Conservation (phyloP, 1,140 invertebrate species). For the Nasonia giraulti region DNA sequence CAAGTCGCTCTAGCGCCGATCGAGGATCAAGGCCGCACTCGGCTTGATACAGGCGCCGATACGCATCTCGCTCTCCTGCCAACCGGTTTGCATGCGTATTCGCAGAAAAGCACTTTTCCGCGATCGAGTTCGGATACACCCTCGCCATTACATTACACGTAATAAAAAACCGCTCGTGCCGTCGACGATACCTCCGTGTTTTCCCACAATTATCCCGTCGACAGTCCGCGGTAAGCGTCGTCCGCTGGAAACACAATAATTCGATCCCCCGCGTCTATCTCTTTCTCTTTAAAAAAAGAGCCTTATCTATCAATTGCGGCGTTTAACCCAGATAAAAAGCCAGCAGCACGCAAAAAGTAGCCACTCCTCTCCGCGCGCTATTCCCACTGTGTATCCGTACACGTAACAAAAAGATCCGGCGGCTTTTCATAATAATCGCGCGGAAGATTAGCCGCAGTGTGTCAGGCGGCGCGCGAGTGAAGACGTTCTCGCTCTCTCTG, state of each 20-base stretch:
- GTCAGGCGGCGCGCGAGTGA: constrained; percentile 22
- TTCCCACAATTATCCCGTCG: constrained; percentile 10
- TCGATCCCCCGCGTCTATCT: neutral
- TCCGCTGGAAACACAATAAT: neutral
- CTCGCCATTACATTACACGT: neutral
- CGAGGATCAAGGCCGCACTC: constrained; percentile 64
- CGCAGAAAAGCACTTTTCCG: too few relatives aligned
- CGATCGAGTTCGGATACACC: neutral
- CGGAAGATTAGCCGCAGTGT: constrained; percentile 31
- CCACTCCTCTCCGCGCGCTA: neutral
- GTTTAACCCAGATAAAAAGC: constrained; percentile 31
- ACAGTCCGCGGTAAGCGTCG: neutral
- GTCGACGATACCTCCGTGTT: too few relatives aligned
- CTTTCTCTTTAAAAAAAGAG: neutral
- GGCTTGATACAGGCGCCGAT: too few relatives aligned
- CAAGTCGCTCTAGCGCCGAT: constrained; percentile 53
- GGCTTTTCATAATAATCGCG: neutral
- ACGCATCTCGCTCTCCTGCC: too few relatives aligned
- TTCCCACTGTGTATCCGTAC: neutral
- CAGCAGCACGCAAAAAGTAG: neutral
- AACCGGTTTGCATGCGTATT: too few relatives aligned
- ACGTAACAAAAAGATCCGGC: neutral
- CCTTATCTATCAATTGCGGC: constrained; percentile 29
- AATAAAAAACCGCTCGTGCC: neutral
- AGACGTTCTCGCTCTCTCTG: neutral